Evolutionary conservation across 2,797 vertebrate species (phyloP), one percentile per base, ranked within the genome.

Genomic region (Psittacula echo): DNA sequence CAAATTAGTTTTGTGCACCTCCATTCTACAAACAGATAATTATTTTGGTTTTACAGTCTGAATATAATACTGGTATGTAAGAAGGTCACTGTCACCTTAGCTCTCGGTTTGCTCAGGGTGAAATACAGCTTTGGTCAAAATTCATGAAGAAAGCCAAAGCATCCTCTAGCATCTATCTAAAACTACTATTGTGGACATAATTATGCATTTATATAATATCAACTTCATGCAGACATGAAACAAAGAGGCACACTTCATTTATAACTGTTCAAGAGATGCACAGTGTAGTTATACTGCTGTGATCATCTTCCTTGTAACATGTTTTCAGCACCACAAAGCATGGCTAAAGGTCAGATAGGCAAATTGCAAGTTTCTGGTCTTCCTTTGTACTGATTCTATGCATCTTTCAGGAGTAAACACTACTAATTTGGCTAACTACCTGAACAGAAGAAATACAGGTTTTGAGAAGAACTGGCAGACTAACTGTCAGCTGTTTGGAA

Each of bases 401-500:
- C 37, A 1, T 66, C 42, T 53, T 76, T 94, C 54, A 65, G 32
- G 66, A 80, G 29, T 7, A 81, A 89, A 37, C 14, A 15, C 8
- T 22, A 47, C 8, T 44, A 39, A 87, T 78, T 44, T 87, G 30
- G 21, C 60, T 89, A 64, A 23, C 13, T 26, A 82, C 39, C 34
- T 45, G 39, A 50, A 81, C 0, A 0, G 71, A 70, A 44, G 22
- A 53, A 56, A 62, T 65, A 11, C 67, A 58, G 30, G 39, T 44
- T 74, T 20, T 84, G 48, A 92, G 48, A 56, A 56, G 78, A 73
- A 26, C 24, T 32, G 37, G 13, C 27, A 91, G 65, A 41, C 23
- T 34, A 45, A 75, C 79, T 94, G 80, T 82, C 58, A 95, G 13
- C n/a, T 89, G 45, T 66, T 48, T 92, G 16, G 61, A 91, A 61